A percentile compares a stretch with the other conserved stretches of the same genome.
Evolutionary conservation across 1,140 invertebrate species (phyloP).

Genomic region (Medauroidea extradentata): DNA sequence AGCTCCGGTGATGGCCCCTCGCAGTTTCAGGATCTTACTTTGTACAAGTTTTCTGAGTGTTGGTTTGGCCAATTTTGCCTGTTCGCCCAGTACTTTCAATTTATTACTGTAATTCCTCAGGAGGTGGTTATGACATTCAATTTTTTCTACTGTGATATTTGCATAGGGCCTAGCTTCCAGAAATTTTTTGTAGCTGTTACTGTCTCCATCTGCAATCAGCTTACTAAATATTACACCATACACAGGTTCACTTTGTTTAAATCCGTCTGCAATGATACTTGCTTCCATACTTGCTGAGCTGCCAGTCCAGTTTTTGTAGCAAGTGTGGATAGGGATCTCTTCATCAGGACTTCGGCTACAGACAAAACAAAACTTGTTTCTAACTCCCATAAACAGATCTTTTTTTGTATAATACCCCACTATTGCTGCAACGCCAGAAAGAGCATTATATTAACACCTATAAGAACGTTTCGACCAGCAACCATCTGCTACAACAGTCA

Average conservation of each 20-base stretch:
- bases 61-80: background rate
- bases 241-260: constrained; percentile 20
- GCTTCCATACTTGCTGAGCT: constrained; percentile 28
- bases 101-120: constrained; percentile 16
- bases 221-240: constrained; percentile 31
- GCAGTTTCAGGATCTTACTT: background rate
- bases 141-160: constrained; percentile 26
- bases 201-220: constrained; percentile 36
- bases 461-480: constrained; percentile 36
- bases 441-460: constrained; percentile 27
- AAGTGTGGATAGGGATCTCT: constrained; percentile 1
- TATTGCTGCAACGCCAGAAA: constrained; percentile 33
- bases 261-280: constrained; percentile 32
- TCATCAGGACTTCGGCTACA: constrained; percentile 23
- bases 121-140: constrained; percentile 27
- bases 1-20: background rate
- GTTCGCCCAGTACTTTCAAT: background rate
- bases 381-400: constrained; percentile 38
- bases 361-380: constrained; percentile 41
- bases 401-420: constrained; percentile 37
- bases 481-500: constrained; percentile 37
- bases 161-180: constrained; percentile 21
- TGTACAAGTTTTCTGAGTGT: background rate
- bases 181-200: constrained; percentile 28
- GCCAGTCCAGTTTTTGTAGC: constrained; percentile 24